phyloP scores from a whole-genome alignment of 2,888 invertebrate genomes.

The Heliconius cydno region DNA sequence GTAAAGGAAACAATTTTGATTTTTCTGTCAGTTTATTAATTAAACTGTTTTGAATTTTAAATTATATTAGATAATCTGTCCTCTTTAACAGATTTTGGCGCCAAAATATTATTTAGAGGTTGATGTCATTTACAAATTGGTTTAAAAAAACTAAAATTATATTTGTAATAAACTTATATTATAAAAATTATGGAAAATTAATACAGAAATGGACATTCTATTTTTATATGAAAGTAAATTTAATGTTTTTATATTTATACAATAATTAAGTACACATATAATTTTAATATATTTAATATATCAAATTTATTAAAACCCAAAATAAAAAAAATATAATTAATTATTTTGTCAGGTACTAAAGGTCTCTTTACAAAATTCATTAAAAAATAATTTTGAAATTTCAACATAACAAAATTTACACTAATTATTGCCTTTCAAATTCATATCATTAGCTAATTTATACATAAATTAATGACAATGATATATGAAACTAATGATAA shows the following conservation, averaged over 20 bases:
- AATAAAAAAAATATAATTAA: too few species aligned
- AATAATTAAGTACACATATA: constrained; percentile 1
- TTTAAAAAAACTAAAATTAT: constrained; percentile 7
- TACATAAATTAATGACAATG: constrained; percentile 1
- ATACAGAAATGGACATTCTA: neutral
- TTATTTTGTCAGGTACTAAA: constrained; percentile 21
- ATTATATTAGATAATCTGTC: neutral
- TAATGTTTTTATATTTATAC: neutral
- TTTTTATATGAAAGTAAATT: neutral
- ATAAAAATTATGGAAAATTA: neutral
- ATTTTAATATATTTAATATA: too few species aligned
- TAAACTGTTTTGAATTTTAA: neutral
- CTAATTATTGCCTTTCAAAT: constrained; percentile 21
- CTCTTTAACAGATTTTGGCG: neutral
- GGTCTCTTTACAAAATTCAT: constrained; percentile 27
- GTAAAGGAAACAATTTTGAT: neutral
- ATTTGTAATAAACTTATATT: neutral
- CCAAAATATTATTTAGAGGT: neutral
- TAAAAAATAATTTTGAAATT: constrained; percentile 13
- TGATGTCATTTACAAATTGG: neutral
- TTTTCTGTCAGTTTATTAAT: neutral
- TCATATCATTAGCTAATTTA: neutral
- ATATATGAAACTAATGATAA: constrained; percentile 19
- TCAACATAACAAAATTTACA: constrained; percentile 1
- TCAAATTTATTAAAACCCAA: neutral